Base-by-base conservation (phyloP, 2,888 invertebrate genomes). In the Leucophora obtusa region DNA sequence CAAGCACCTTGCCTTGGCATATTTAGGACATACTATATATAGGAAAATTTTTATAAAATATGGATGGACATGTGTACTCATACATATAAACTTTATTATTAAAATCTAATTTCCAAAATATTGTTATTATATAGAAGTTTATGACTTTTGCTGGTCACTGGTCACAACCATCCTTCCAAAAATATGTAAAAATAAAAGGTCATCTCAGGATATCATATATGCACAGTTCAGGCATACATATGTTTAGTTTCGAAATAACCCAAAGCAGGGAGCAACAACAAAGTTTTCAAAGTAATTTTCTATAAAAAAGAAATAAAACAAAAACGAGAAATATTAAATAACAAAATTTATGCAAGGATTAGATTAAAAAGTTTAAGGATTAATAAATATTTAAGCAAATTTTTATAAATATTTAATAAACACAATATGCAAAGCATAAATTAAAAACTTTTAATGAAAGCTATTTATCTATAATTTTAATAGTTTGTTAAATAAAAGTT, bases 61-160 rank as follows among this genome's bases (percentile, higher is more conserved):
- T 28, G 28, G 28, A 28, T 7, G 28, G 28, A 28, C 4, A 28
- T n/a, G n/a, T 47, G n/a, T 47, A n/a, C 43, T 6, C n/a, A 38
- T 56, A 24, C 53, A 53, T 58, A 33, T 9, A 10, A 60, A 60
- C 21, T 38, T 53, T 47, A 35, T 38, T 51, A 60, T 11, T 28
- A 60, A 60, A 72, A 78, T 66, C 65, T 66, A 73, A 63, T 73
- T 66, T 73, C 11, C 69, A 69, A 65, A 69, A 65, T 47, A 65
- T 65, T 69, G 18, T 54, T 59, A 15, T 24, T 74, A 15, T 24
- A 24, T 59, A 18, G 69, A 70, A 74, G 62, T 72, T 78, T 68
- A 56, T 78, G 72, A 72, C 72, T 78, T 78, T 69, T 43, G 43
- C 33, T 38, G 56, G 58, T 73, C 56, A 78, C 35, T 62, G 54